Conservation (phyloP, 2,113 vertebrate species). For the Paralichthys olivaceus region DNA sequence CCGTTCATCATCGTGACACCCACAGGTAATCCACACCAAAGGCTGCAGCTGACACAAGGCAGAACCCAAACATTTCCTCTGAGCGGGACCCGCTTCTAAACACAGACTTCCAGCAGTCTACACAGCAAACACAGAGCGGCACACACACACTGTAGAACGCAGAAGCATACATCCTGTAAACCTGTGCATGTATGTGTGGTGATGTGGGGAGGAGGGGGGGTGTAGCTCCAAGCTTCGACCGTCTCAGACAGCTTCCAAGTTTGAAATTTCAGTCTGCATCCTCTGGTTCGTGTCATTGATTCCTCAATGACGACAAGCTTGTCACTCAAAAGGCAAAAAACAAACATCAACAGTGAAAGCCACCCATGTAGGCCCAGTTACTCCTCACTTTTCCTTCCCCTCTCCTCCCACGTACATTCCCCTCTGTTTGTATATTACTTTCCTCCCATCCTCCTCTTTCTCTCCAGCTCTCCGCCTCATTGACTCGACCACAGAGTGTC, state of each 20-base stretch:
- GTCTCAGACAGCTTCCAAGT: slow-evolving; percentile 38
- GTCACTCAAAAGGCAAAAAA: slow-evolving; percentile 71
- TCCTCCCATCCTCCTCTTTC: slow-evolving; percentile 54
- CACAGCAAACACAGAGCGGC: neutral
- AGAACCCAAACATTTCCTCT: slow-evolving; percentile 61
- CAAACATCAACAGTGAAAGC: slow-evolving; percentile 65
- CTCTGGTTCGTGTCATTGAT: slow-evolving; percentile 63
- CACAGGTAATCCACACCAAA: slow-evolving; percentile 79
- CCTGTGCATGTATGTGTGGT: slow-evolving; percentile 3
- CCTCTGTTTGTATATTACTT: slow-evolving; percentile 61
- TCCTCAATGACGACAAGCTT: slow-evolving; percentile 59
- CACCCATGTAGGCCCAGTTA: slow-evolving; percentile 72
- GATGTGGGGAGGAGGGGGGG: neutral
- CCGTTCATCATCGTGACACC: slow-evolving; percentile 83
- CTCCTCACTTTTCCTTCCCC: slow-evolving; percentile 57
- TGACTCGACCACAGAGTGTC: slow-evolving; percentile 73
- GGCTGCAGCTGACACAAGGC: slow-evolving; percentile 67
- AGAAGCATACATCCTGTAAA: neutral
- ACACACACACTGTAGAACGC: slow-evolving; percentile 6
- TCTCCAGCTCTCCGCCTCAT: slow-evolving; percentile 60
- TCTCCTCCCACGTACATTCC: slow-evolving; percentile 51
- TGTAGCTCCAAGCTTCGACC: slow-evolving; percentile 7
- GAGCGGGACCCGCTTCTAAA: slow-evolving; percentile 51
- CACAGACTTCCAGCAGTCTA: slow-evolving; percentile 52
- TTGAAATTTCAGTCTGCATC: slow-evolving; percentile 55